Evolutionary conservation across 2,888 invertebrate species (phyloP).

Genomic region (Drosophila borborema): DNA sequence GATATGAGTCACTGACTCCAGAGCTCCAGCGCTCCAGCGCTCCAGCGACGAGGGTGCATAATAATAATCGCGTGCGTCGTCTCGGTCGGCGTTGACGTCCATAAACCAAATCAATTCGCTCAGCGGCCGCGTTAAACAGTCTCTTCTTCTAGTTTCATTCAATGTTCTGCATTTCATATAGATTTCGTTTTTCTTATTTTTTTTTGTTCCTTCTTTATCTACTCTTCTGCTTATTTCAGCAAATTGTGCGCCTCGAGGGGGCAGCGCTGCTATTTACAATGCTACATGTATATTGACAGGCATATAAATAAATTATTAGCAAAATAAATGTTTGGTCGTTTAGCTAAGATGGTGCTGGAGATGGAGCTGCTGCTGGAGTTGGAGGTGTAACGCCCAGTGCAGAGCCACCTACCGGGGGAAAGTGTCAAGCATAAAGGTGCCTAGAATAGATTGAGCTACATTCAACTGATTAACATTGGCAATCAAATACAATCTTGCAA

Average conservation of each 20-base stretch:
- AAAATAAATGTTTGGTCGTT: conserved; percentile 80
- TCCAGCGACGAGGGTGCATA: conserved; percentile 64
- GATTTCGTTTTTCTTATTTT: not conserved
- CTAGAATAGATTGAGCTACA: conserved; percentile 39
- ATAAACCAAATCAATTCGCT: conserved; percentile 78
- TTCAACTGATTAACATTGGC: conserved; percentile 35
- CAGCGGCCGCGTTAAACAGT: conserved; percentile 32
- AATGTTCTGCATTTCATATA: conserved; percentile 7
- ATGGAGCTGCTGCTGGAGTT: not conserved
- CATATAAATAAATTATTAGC: conserved; percentile 80
- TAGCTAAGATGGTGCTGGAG: conserved; percentile 37
- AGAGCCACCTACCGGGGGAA: conserved; percentile 34
- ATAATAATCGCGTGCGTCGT: conserved; percentile 77
- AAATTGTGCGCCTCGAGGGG: conserved; percentile 71
- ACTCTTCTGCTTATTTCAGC: conserved; percentile 73
- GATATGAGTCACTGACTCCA: conserved; percentile 76
- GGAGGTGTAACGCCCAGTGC: not conserved
- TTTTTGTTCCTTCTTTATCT: not conserved
- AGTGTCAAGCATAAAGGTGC: conserved; percentile 17
- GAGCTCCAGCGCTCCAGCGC: not conserved
- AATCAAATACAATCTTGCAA: conserved; percentile 29
- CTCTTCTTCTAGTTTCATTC: conserved; percentile 15
- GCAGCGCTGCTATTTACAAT: conserved; percentile 49
- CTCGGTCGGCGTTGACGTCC: conserved; percentile 70
- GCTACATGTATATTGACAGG: conserved; percentile 72